phyloP scores from a whole-genome alignment of 2,113 vertebrate species.

The Microcebus griseorufus region DNA sequence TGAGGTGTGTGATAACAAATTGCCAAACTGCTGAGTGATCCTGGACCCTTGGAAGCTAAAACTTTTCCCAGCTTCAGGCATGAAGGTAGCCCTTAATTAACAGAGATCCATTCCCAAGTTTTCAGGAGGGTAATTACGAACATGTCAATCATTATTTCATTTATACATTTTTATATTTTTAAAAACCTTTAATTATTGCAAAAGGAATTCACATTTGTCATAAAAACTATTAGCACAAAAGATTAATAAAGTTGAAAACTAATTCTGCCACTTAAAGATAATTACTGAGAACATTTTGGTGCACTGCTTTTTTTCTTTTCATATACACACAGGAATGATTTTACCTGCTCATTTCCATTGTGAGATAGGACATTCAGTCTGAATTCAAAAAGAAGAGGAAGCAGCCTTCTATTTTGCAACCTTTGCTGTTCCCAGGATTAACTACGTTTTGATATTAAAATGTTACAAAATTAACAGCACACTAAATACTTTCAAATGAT shows the following conservation, averaged over 20 bases:
- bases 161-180: slow-evolving; percentile 7
- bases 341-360: background rate
- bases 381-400: background rate
- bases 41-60: background rate
- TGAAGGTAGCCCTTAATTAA: background rate
- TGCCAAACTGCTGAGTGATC: background rate
- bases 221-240: background rate
- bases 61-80: background rate
- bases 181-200: background rate
- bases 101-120: background rate
- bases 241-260: background rate
- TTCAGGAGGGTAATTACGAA: background rate
- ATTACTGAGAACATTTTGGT: background rate
- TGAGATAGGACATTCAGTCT: background rate
- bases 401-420: background rate
- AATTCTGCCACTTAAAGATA: background rate
- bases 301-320: background rate
- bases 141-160: background rate
- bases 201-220: background rate
- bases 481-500: background rate
- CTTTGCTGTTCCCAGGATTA: background rate
- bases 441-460: background rate
- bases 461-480: background rate
- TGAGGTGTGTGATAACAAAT: background rate
- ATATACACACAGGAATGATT: background rate